Conservation (phyloP, 2,113 vertebrate species). For the Azemiops feae region DNA sequence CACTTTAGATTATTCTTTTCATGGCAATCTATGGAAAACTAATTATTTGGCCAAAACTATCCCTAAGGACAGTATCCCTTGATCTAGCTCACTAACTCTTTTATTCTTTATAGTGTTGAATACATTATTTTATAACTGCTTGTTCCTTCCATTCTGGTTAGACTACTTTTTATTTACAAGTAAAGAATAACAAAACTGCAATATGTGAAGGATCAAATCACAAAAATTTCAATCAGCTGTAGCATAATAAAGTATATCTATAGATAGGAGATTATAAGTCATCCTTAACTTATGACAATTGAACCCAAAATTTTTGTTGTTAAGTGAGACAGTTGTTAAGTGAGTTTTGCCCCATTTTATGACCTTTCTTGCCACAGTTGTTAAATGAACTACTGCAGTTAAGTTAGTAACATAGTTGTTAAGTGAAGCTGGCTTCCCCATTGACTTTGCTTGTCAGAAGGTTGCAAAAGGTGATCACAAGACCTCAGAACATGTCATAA, state of each 20-base stretch:
- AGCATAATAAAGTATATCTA: neutral
- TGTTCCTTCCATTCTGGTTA: neutral
- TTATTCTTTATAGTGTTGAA: neutral
- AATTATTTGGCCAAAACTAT: neutral
- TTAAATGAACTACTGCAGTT: neutral
- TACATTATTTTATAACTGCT: neutral
- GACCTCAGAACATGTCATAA: neutral
- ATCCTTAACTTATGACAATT: neutral
- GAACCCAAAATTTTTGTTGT: neutral
- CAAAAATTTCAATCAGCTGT: neutral
- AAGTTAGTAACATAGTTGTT: neutral
- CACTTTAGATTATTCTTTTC: neutral
- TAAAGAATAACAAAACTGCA: neutral
- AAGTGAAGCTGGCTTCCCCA: neutral
- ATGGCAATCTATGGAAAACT: neutral
- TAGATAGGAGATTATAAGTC: neutral
- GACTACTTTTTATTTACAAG: neutral
- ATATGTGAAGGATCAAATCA: neutral
- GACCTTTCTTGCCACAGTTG: neutral
- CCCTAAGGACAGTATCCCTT: neutral
- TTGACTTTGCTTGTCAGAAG: neutral
- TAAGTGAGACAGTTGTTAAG: neutral
- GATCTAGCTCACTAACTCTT: neutral
- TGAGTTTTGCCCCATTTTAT: neutral
- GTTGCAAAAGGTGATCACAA: neutral